Conservation (phyloP, 1,140 invertebrate genomes). For the Drosophila sulfurigaster region DNA sequence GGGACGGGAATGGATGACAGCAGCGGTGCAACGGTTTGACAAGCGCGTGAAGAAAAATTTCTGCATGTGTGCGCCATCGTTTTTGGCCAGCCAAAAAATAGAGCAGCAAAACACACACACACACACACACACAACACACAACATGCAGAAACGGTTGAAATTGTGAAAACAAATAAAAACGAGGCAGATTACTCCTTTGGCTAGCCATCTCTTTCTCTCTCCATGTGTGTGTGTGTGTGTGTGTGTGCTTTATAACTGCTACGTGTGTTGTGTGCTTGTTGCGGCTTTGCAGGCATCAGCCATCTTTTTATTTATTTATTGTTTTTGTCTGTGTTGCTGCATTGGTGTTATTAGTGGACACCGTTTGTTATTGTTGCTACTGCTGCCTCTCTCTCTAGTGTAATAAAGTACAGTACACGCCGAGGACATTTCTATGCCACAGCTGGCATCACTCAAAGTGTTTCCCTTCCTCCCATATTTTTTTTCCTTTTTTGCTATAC, state of each 20-base stretch:
- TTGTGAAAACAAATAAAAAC: slow-evolving; percentile 78
- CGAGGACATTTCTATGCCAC: slow-evolving; percentile 56
- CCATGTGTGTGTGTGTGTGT: slow-evolving; percentile 12
- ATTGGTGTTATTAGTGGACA: slow-evolving; percentile 78
- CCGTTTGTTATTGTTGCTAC: slow-evolving; percentile 28
- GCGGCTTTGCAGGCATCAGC: slow-evolving; percentile 78
- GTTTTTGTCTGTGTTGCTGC: slow-evolving; percentile 80
- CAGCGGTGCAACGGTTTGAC: slow-evolving; percentile 79
- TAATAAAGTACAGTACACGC: slow-evolving; percentile 74
- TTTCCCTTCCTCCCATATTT: slow-evolving; percentile 24
- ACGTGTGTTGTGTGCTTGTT: slow-evolving; percentile 63
- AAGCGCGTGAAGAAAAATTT: slow-evolving; percentile 81
- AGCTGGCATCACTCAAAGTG: slow-evolving; percentile 76
- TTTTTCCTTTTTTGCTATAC: background rate
- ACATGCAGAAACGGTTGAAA: slow-evolving; percentile 51
- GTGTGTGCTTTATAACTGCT: slow-evolving; percentile 67
- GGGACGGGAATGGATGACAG: slow-evolving; percentile 71
- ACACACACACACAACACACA: slow-evolving; percentile 14
- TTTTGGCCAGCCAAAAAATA: slow-evolving; percentile 44
- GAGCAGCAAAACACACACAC: slow-evolving; percentile 53
- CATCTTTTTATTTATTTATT: slow-evolving; percentile 83
- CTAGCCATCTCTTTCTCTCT: background rate
- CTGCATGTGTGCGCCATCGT: slow-evolving; percentile 66
- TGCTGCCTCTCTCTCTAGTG: slow-evolving; percentile 36
- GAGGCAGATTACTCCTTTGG: slow-evolving; percentile 48